phyloP scores from a whole-genome alignment of 2,797 vertebrate species.

The Scolopax bukidnonensis region DNA sequence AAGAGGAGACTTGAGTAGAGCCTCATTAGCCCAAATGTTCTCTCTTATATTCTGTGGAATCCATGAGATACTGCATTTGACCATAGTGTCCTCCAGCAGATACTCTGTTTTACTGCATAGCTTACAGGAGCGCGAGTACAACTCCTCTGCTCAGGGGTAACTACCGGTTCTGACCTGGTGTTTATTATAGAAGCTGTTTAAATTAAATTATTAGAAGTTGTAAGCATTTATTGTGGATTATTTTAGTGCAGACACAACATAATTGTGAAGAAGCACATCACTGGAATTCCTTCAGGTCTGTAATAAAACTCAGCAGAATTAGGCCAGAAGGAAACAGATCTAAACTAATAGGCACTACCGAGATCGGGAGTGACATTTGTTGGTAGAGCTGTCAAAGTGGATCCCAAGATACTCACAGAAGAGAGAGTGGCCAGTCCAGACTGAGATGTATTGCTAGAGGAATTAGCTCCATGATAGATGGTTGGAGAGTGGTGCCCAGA shows the following conservation, averaged over 20 bases:
- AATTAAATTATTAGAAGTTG: not conserved
- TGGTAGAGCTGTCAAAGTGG: slow-evolving; percentile 32
- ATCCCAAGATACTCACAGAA: not conserved
- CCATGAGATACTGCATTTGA: not conserved
- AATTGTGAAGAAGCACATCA: not conserved
- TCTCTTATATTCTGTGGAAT: not conserved
- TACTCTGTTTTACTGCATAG: not conserved
- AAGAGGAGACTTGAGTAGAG: not conserved
- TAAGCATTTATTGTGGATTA: not conserved
- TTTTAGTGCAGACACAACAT: not conserved
- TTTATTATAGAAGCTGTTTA: slow-evolving; percentile 4
- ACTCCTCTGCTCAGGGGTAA: not conserved
- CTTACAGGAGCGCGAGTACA: not conserved
- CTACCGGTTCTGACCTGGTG: not conserved
- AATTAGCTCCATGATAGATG: not conserved
- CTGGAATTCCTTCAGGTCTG: slow-evolving; percentile 2
- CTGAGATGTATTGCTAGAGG: not conserved
- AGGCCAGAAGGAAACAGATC: slow-evolving; percentile 48
- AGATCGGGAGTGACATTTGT: slow-evolving; percentile 53
- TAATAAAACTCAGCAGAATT: slow-evolving; percentile 23
- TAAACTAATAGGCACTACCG: slow-evolving; percentile 6
- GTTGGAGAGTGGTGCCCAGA: not conserved
- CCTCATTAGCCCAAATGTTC: not conserved
- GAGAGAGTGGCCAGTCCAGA: not conserved
- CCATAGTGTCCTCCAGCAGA: not conserved